Conservation (phyloP, 2,797 vertebrate species). For the Salarias fasciatus region DNA sequence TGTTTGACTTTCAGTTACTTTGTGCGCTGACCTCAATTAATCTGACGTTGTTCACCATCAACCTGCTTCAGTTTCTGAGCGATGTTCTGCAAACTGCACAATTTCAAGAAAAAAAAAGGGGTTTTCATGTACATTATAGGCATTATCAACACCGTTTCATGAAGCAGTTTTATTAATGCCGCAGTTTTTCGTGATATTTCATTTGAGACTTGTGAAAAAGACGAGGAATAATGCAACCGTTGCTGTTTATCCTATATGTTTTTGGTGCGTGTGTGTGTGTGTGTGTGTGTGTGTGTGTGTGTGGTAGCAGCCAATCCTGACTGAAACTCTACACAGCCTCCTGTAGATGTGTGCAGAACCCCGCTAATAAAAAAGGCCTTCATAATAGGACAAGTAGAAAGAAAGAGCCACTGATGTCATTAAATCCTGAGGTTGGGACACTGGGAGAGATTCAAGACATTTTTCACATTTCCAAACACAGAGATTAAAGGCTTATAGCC, state of each 20-base stretch:
- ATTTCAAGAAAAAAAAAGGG: too few species aligned
- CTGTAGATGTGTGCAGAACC: conserved; percentile 48
- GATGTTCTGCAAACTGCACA: background rate
- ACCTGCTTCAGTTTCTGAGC: background rate
- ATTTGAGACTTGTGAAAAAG: too few species aligned
- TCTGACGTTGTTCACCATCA: background rate
- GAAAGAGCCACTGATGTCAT: conserved; percentile 64
- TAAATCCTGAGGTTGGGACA: conserved; percentile 63
- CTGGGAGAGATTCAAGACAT: conserved; percentile 62
- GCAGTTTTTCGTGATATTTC: too few species aligned
- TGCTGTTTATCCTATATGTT: background rate
- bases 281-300: conserved; percentile 18
- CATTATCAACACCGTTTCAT: too few species aligned
- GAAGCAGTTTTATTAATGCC: too few species aligned
- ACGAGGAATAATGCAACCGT: background rate
- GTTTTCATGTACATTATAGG: too few species aligned
- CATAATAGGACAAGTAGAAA: conserved; percentile 41
- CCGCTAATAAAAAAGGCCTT: conserved; percentile 66
- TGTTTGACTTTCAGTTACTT: background rate
- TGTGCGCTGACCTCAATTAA: background rate
- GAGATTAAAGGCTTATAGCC: conserved; percentile 74
- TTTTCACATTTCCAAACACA: conserved; percentile 74
- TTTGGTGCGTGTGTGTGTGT: too few species aligned
- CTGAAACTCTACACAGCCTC: conserved; percentile 46
- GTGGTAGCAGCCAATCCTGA: conserved; percentile 40